Percentiles rank a stretch among this genome's conserved stretches.
Conservation (phyloP, 2,113 vertebrate genomes). For the Otocyon megalotis region DNA sequence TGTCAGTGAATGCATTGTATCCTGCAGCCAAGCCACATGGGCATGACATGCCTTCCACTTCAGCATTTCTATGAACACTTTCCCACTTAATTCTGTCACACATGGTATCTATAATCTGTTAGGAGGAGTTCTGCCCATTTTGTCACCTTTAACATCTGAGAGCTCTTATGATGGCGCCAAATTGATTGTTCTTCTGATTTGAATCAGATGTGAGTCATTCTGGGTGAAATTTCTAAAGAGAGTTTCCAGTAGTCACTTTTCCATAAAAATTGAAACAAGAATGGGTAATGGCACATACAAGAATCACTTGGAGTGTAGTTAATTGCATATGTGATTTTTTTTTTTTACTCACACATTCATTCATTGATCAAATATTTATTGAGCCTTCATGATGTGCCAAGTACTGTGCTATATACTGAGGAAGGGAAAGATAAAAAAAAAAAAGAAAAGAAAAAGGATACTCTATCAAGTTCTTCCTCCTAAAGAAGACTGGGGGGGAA, state of each 20-base stretch:
- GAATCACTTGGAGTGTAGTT: slow-evolving; percentile 29
- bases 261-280: slow-evolving; percentile 58
- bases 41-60: slow-evolving; percentile 74
- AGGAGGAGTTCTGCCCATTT: slow-evolving; percentile 78
- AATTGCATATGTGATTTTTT: slow-evolving; percentile 49
- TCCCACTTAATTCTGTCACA: slow-evolving; percentile 76
- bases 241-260: slow-evolving; percentile 66
- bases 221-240: slow-evolving; percentile 4
- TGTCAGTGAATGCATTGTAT: slow-evolving; percentile 74
- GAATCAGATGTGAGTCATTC: slow-evolving; percentile 73
- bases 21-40: slow-evolving; percentile 84
- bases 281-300: slow-evolving; percentile 35
- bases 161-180: slow-evolving; percentile 69
- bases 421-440: background rate
- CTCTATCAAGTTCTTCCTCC: background rate
- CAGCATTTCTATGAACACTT: slow-evolving; percentile 81
- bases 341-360: slow-evolving; percentile 36
- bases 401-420: background rate
- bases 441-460: background rate
- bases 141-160: slow-evolving; percentile 82
- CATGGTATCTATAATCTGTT: slow-evolving; percentile 82
- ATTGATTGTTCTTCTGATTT: slow-evolving; percentile 78
- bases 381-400: background rate
- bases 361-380: slow-evolving; percentile 69
- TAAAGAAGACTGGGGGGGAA: background rate